Base-by-base conservation (phyloP, 2,888 invertebrate genomes). In the Nymphalis c-album region DNA sequence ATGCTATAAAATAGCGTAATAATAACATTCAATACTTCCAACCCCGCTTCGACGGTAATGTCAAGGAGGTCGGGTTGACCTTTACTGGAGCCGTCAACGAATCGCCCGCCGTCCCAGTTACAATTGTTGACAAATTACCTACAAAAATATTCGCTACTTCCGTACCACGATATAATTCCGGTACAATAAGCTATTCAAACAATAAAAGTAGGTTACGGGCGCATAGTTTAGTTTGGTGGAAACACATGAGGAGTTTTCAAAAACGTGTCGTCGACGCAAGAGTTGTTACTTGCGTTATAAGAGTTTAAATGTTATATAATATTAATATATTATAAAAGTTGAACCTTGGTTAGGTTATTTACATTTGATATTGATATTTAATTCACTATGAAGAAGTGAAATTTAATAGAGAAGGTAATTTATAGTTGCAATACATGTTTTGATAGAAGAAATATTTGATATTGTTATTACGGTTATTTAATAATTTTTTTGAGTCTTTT, bases 1-100 rank as follows among this genome's bases (percentile, higher is more conserved):
- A 20, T 50, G 18, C 3, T 16, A 40, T 7, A 58, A n/a, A n/a
- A 58, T 60, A 50, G 17, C 45, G 58, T 7, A 46, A 59, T 67
- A n/a, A 61, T 40, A 61, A 58, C 57, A 64, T 69, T 64, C 55
- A 71, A 62, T 64, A 60, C 46, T 50, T 60, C 47, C 60, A 40
- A 62, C 77, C 78, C 78, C n/a, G 31, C 81, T 81, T 79, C 68
- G 72, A 68, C 68, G 71, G 69, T 79, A 85, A 86, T 85, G 86
- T 84, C 84, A 87, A 86, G 85, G 84, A 77, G 81, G 81, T 73
- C 69, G 78, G 68, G 71, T 73, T 82, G 81, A 83, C 85, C 84
- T 86, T 85, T 85, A 61, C 73, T 64, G 74, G 71, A 73, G 76
- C 75, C 76, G 76, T 75, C 75, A 69, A 75, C 70, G 78, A 78